Conservation (phyloP, 2,888 invertebrate genomes). For the Platycheirus rosarum region DNA sequence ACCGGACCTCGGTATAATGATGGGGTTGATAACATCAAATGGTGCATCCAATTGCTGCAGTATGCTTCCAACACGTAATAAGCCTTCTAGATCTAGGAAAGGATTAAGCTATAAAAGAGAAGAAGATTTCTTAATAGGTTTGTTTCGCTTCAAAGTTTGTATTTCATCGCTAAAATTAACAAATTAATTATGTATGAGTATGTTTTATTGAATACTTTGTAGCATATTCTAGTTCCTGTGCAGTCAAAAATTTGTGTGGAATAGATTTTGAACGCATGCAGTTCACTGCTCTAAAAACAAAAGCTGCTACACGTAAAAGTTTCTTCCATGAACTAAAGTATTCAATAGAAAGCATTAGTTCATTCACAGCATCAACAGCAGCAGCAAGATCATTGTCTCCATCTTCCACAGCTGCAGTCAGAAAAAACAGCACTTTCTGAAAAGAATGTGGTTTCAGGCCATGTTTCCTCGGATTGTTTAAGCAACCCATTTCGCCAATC, state of each 20-base stretch:
- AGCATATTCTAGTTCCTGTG: constrained; percentile 5
- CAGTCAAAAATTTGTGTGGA: constrained; percentile 6
- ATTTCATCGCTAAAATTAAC: constrained; percentile 5
- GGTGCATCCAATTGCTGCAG: constrained; percentile 6
- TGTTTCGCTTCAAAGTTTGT: neutral
- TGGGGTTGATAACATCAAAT: constrained; percentile 8
- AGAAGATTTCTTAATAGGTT: neutral
- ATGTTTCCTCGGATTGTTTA: neutral
- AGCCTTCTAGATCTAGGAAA: neutral
- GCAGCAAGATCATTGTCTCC: neutral
- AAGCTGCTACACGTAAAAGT: constrained; percentile 13
- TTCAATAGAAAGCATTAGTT: neutral
- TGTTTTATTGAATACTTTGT: constrained; percentile 1
- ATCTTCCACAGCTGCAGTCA: neutral
- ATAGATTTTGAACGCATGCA: neutral
- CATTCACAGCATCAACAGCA: neutral
- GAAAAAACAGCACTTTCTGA: neutral
- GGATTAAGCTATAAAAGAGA: neutral
- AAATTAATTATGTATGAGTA: constrained; percentile 2
- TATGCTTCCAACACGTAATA: neutral
- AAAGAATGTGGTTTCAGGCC: neutral
- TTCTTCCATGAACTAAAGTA: constrained; percentile 10
- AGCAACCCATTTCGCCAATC: constrained; percentile 10
- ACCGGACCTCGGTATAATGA: constrained; percentile 4
- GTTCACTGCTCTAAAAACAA: neutral